Evolutionary conservation across 2,113 vertebrate species (phyloP).

Genomic region (Ciconia boyciana): DNA sequence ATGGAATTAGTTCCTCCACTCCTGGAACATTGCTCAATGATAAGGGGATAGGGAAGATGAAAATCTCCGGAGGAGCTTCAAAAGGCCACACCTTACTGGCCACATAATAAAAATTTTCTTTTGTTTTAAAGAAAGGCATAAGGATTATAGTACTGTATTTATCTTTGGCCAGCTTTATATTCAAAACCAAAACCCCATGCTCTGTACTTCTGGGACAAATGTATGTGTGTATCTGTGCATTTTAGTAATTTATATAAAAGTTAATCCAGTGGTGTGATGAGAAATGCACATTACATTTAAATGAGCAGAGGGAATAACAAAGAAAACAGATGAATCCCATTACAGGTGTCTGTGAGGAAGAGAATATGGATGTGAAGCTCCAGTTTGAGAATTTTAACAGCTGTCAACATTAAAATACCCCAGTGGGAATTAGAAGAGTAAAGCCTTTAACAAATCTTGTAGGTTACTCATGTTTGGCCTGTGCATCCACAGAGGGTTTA

Average conservation of each 20-base stretch:
- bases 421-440: conserved; percentile 58
- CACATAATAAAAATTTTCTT: background rate
- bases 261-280: conserved; percentile 45
- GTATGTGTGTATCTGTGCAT: background rate
- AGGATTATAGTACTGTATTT: background rate
- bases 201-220: background rate
- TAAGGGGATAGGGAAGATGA: background rate
- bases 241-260: conserved; percentile 32
- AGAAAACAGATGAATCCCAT: conserved; percentile 67
- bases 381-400: conserved; percentile 67
- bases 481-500: conserved; percentile 43
- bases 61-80: background rate
- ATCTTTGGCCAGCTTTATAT: background rate
- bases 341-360: conserved; percentile 67
- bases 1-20: background rate
- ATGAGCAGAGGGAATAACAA: conserved; percentile 65
- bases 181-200: background rate
- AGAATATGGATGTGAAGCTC: conserved; percentile 54
- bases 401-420: conserved; percentile 70
- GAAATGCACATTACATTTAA: conserved; percentile 65
- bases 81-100: background rate
- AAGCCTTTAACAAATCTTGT: conserved; percentile 65
- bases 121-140: background rate
- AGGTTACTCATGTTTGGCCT: conserved; percentile 59
- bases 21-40: background rate